Percentiles rank a stretch among this genome's conserved stretches.
Conservation (phyloP, 2,113 vertebrate genomes). For the Stigmatopora argus region DNA sequence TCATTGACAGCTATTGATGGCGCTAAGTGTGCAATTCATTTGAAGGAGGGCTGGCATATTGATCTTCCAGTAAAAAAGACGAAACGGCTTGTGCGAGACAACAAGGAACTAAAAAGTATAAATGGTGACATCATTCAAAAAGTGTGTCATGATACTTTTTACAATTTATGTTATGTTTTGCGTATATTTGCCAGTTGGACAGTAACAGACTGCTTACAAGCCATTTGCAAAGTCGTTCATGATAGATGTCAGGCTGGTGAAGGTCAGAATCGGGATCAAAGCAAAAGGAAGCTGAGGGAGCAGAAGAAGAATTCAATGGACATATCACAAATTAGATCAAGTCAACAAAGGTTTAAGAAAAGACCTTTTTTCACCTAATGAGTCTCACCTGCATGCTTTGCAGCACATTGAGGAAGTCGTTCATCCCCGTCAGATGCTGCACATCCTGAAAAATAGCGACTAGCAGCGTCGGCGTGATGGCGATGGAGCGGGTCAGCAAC, state of each 20-base stretch:
- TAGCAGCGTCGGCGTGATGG: slow-evolving; percentile 85
- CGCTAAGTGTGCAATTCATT: no score
- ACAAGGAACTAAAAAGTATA: background rate
- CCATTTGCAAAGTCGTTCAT: slow-evolving; percentile 91
- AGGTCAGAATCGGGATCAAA: slow-evolving; percentile 90
- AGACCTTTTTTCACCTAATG: no score
- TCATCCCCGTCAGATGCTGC: slow-evolving; percentile 86
- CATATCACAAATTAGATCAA: background rate
- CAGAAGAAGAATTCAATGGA: slow-evolving; percentile 1
- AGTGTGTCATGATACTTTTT: background rate
- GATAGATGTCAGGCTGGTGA: slow-evolving; percentile 84
- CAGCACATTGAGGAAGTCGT: slow-evolving; percentile 90
- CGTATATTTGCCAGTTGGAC: background rate
- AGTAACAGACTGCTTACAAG: slow-evolving; percentile 75
- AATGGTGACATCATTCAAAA: background rate
- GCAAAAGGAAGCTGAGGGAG: slow-evolving; percentile 86
- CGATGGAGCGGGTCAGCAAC: slow-evolving; percentile 89
- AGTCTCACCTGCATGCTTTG: slow-evolving; percentile 76
- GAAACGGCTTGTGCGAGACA: no score
- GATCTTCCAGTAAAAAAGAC: no score
- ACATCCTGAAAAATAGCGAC: slow-evolving; percentile 92
- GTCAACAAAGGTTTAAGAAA: background rate
- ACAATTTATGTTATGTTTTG: background rate
- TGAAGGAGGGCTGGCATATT: no score
- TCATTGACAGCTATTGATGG: no score